Conservation (phyloP, 2,797 vertebrate species). For the Eulemur coronatus region DNA sequence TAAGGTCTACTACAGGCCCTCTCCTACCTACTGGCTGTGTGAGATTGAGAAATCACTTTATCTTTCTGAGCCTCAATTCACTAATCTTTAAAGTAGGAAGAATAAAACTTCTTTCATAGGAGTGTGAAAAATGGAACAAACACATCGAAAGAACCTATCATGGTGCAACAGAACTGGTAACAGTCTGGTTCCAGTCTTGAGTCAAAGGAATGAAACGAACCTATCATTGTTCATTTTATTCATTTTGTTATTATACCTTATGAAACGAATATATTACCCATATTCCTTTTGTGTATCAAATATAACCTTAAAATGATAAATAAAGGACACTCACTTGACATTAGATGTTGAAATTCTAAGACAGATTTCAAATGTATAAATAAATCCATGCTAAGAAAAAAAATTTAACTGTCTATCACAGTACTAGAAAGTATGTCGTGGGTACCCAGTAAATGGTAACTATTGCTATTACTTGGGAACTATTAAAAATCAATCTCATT, state of each 20-base stretch:
- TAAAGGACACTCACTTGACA: background rate
- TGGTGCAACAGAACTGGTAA: background rate
- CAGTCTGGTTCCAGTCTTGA: background rate
- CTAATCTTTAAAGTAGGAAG: background rate
- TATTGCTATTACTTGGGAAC: background rate
- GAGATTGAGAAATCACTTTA: background rate
- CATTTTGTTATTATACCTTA: background rate
- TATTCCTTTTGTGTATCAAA: background rate
- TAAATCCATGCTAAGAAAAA: background rate
- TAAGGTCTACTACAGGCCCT: fast-evolving
- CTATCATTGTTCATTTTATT: background rate
- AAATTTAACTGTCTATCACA: background rate
- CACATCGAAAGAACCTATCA: background rate
- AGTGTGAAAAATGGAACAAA: background rate
- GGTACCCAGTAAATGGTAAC: background rate
- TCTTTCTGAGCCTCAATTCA: background rate
- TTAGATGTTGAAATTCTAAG: background rate
- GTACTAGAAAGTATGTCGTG: background rate
- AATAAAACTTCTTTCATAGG: background rate
- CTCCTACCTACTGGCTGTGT: background rate
- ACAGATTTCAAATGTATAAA: slow-evolving; percentile 31
- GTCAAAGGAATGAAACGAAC: background rate
- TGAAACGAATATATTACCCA: background rate
- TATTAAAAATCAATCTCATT: background rate
- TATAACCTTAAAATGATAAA: background rate